Evolutionary conservation across 2,888 invertebrate species (phyloP), one percentile per base, ranked within the genome.

Genomic region (Drosophila dives): DNA sequence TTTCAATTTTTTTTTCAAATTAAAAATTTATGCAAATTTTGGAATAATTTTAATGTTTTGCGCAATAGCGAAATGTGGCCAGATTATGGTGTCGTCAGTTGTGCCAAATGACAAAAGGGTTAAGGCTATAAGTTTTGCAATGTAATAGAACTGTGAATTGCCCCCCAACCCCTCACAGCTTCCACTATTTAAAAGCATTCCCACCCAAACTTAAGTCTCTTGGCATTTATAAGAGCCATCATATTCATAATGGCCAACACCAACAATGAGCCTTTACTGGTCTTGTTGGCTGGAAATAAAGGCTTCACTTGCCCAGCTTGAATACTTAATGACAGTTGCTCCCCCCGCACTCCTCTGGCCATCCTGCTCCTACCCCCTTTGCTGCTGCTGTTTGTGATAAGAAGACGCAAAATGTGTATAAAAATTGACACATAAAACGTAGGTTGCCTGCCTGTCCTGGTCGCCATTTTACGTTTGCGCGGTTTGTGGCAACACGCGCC

Each of bases 371-470:
- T 45, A n/a, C n/a, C 26, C 58, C 23, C 42, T 51, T 56, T 59
- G 45, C 32, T 59, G 32, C 32, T 61, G 11, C 33, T 42, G 76
- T 63, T 65, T 60, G 55, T 64, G 81, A 82, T 81, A 81, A 82
- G 65, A 81, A 75, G 74, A 75, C 72, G 80, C 63, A 64, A 81
- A 76, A 76, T 73, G 72, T 69, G 72, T 69, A 56, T 56, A 77
- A 77, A 89, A 81, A 81, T 86, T 81, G 85, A 88, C 81, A 85
- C 85, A 87, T 89, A 68, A 79, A 77, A 79, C 81, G 68, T 71
- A 77, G 75, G 80, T 68, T 76, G 74, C 60, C 56, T 70, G 71
- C 62, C 55, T 71, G 72, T 64, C 60, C 38, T 68, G 70, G 74
- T 75, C 74, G 75, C 81, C 86, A 88, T 83, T 84, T 88, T 86